A percentile compares a stretch with the other conserved stretches of the same genome.
Conservation (phyloP, 2,888 invertebrate genomes). For the Stictocephala bisonia region DNA sequence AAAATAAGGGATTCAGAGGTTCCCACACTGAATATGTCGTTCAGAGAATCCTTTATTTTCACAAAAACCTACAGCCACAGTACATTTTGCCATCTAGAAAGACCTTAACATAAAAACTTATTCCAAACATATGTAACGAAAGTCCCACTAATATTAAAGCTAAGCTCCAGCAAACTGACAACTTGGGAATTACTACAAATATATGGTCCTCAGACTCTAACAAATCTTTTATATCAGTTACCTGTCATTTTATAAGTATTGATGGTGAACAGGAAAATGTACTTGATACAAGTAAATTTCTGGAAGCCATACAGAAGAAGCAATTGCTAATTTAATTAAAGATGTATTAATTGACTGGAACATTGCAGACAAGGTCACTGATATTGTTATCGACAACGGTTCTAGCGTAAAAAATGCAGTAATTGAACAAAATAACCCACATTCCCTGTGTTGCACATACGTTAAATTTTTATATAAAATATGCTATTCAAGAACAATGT, state of each 20-base stretch:
- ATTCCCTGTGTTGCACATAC: conserved; percentile 59
- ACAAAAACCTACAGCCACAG: conserved; percentile 52
- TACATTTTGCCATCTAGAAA: conserved; percentile 55
- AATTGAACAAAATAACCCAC: conserved; percentile 55
- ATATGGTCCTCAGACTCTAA: conserved; percentile 60
- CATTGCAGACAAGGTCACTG: conserved; percentile 58
- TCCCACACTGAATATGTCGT: too few species aligned
- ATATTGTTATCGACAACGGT: conserved; percentile 58
- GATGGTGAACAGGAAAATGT: conserved; percentile 51
- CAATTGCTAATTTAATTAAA: conserved; percentile 51
- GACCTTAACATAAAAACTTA: conserved; percentile 49
- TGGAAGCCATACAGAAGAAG: conserved; percentile 50
- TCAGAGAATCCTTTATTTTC: too few species aligned
- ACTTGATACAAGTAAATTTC: conserved; percentile 55
- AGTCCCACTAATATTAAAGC: conserved; percentile 48
- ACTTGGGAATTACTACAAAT: conserved; percentile 58
- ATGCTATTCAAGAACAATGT: background rate
- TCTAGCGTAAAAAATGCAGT: conserved; percentile 59
- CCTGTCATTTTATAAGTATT: conserved; percentile 57
- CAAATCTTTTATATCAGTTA: conserved; percentile 56
- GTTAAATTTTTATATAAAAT: conserved; percentile 48
- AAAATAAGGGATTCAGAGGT: conserved; percentile 58
- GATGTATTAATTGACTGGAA: conserved; percentile 57
- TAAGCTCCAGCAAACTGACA: conserved; percentile 49
- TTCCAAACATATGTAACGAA: conserved; percentile 52